phyloP scores from a whole-genome alignment of 2,888 invertebrate species.

The Metopia argyrocephala region DNA sequence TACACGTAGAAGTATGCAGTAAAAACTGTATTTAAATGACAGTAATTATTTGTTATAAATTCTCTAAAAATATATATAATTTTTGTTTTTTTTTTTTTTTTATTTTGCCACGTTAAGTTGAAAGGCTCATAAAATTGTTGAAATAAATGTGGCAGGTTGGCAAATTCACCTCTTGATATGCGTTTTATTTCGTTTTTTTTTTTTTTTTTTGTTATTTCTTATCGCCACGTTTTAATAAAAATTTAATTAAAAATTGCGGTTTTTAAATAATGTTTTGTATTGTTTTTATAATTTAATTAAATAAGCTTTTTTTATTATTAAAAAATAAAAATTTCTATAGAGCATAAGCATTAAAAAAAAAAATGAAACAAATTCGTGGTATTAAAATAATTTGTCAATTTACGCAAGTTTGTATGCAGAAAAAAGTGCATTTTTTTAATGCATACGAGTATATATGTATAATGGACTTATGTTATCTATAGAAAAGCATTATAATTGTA shows the following conservation, averaged over 20 bases:
- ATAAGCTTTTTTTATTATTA: conserved; percentile 32
- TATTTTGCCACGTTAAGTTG: conserved; percentile 47
- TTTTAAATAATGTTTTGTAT: conserved; percentile 60
- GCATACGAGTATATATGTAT: too few relatives aligned
- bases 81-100: not conserved
- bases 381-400: conserved; percentile 65
- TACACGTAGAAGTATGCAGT: too few relatives aligned
- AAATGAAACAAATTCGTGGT: conserved; percentile 36
- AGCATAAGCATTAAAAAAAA: conserved; percentile 24
- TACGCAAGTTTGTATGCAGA: not conserved
- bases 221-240: conserved; percentile 10
- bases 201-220: conserved; percentile 25
- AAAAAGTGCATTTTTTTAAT: not conserved
- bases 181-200: not conserved
- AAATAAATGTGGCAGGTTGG: conserved; percentile 33
- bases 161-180: conserved; percentile 11
- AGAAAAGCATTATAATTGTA: not conserved
- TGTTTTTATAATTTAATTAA: conserved; percentile 64
- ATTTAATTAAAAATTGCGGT: conserved; percentile 64
- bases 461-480: conserved; percentile 62
- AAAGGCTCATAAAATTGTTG: conserved; percentile 35
- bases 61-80: conserved; percentile 23
- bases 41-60: conserved; percentile 56
- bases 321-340: conserved; percentile 2
- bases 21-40: conserved; percentile 56